Percentiles rank a stretch among this genome's conserved stretches.
Conservation (phyloP, 2,888 invertebrate species). For the Leptothorax acervorum region DNA sequence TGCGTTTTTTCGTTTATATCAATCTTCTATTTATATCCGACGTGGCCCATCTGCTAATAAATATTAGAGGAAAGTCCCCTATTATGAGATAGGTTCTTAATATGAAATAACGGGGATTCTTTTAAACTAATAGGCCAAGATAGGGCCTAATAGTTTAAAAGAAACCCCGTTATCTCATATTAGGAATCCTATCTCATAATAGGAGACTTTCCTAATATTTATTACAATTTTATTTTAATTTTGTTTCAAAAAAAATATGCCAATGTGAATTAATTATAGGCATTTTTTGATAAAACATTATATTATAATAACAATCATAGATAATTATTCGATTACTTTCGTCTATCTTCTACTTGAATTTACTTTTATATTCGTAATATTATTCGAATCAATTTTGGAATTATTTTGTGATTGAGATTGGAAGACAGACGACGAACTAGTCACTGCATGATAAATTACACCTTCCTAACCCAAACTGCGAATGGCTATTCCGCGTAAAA, state of each 20-base stretch:
- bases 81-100: too few species aligned
- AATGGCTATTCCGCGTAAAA: conserved; percentile 63
- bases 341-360: neutral
- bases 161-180: too few species aligned
- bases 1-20: neutral
- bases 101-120: too few species aligned
- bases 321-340: neutral
- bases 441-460: conserved; percentile 63
- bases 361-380: neutral
- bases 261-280: neutral
- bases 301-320: neutral
- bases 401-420: conserved; percentile 28
- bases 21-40: neutral
- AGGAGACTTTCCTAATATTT: neutral
- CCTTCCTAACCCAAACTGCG: conserved; percentile 18
- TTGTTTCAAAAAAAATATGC: neutral
- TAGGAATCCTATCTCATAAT: too few species aligned
- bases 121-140: too few species aligned
- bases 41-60: neutral
- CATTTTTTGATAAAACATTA: neutral
- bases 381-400: conserved; percentile 28
- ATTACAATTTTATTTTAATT: conserved; percentile 11
- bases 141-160: too few species aligned
- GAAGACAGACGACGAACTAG: conserved; percentile 38
- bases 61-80: neutral